phyloP scores from a whole-genome alignment of 1,140 invertebrate genomes.

The Apis florea region DNA sequence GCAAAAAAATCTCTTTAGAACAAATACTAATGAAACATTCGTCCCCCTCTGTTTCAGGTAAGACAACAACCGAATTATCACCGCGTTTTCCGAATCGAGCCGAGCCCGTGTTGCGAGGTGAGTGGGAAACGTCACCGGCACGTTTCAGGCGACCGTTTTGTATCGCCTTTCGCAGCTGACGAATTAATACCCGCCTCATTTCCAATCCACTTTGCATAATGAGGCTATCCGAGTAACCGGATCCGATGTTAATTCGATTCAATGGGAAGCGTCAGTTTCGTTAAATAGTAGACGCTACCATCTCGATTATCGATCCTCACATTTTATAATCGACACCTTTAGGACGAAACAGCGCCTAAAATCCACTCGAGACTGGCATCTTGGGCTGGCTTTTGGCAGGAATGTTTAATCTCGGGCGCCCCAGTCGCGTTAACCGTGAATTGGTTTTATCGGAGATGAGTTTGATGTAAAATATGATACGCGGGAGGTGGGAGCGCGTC shows the following conservation, averaged over 20 bases:
- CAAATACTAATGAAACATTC: background rate
- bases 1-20: background rate
- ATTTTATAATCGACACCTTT: background rate
- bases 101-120: background rate
- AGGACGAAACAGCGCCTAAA: no score
- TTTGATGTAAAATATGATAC: slow-evolving; percentile 44
- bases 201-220: slow-evolving; percentile 11
- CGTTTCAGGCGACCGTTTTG: background rate
- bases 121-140: background rate
- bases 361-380: background rate
- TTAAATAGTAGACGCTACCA: background rate
- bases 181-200: slow-evolving; percentile 41
- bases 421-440: slow-evolving; percentile 62
- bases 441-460: slow-evolving; percentile 44
- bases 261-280: background rate
- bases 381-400: background rate
- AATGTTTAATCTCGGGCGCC: background rate
- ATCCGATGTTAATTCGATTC: slow-evolving; percentile 23
- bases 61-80: background rate
- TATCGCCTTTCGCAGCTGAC: background rate
- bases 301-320: background rate
- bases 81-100: no score
- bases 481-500: background rate
- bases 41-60: slow-evolving; percentile 52
- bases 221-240: slow-evolving; percentile 15